Base-by-base conservation (phyloP, 1,140 invertebrate species). In the Tetramorium parvispinum region DNA sequence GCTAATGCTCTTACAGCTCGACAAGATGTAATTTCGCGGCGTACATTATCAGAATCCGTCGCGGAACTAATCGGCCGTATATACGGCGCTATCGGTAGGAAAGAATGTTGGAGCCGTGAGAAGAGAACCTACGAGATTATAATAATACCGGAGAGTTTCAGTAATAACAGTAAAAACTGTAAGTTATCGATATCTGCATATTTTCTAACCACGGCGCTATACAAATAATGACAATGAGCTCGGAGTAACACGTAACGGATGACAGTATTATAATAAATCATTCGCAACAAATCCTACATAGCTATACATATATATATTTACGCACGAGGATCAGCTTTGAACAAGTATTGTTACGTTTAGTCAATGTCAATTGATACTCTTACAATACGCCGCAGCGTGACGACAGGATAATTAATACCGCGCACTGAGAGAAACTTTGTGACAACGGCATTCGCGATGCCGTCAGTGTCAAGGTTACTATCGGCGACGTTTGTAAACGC, bases 41-140 rank as follows among this genome's bases (percentile, higher is more conserved):
- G 68, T 21, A 43, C 79, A 75, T 83, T 83, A 83, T 83, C 79
- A 75, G 43, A 75, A 73, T 75, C 66, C 79, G 68, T 83, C 79
- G 79, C 55, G 79, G 79, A 61, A 49, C 66, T 83, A 49, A 83
- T 83, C 53, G 68, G n/a, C 66, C 24, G 68, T 32, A 32, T 32
- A 32, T 83, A 73, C 32, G 83, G 76, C 83, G 51, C 77, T 76
- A 79, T 65, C 63, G 40, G 11, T 13, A 46, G 85, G 18, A 66
- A 68, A n/a, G 49, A 55, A 55, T 66, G 46, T 75, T 51, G 11
- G 59, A 66, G n/a, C 53, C 79, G 79, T 82, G 79, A 82, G 79
- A 68, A 68, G 65, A n/a, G 79, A 43, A 53, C 32, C n/a, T 40
- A 8, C 1, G 68, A 57, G 79, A 83, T 75, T 75, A 75, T 83